Conservation (phyloP, 2,888 invertebrate genomes). For the Choreutis nemorana region DNA sequence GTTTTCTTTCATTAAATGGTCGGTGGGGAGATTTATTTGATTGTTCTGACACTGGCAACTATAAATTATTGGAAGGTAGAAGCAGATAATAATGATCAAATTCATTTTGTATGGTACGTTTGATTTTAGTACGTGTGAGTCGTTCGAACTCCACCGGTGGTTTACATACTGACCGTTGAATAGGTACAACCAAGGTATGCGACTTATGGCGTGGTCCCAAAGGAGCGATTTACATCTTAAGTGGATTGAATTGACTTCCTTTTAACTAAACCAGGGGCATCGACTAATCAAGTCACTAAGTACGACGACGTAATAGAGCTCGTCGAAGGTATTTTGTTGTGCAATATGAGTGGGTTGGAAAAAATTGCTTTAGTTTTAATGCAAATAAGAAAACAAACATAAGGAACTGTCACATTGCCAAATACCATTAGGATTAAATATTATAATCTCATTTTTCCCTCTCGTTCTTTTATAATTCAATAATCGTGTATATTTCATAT, state of each 20-base stretch:
- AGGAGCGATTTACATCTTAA: conserved; percentile 44
- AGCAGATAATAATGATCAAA: conserved; percentile 18
- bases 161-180: conserved; percentile 19
- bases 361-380: too few species aligned
- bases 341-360: too few species aligned
- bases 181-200: conserved; percentile 17
- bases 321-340: too few species aligned
- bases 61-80: conserved; percentile 20
- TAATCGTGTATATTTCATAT: too few species aligned
- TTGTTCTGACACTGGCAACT: conserved; percentile 20
- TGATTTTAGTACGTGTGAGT: conserved; percentile 27
- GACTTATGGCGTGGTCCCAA: conserved; percentile 23
- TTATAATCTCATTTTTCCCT: too few species aligned
- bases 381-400: too few species aligned
- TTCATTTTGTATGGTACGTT: conserved; percentile 26
- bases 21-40: conserved; percentile 11
- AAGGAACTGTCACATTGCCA: too few species aligned
- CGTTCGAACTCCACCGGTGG: conserved; percentile 25
- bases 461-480: too few species aligned
- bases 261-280: conserved; percentile 38
- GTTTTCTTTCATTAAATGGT: conserved; percentile 10
- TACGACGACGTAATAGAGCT: conserved; percentile 36
- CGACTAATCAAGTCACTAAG: conserved; percentile 36
- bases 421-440: too few species aligned
- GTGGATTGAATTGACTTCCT: conserved; percentile 53